Conservation (phyloP, 2,113 vertebrate genomes). For the Oryzias melastigma region DNA sequence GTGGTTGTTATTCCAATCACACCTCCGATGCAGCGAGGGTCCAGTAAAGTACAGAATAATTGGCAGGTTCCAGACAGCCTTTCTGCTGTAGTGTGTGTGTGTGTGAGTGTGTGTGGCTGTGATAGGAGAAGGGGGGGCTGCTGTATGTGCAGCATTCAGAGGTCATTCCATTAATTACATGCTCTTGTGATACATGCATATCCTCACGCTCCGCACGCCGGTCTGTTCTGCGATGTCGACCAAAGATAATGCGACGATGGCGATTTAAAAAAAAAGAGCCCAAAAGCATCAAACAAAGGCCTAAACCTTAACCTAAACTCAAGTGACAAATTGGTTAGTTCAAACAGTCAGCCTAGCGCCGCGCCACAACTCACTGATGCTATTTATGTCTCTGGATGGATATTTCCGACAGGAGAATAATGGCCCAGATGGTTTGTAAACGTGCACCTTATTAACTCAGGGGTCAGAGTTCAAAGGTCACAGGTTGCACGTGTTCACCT, state of each 20-base stretch:
- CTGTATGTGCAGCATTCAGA: slow-evolving; percentile 66
- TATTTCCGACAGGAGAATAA: slow-evolving; percentile 25
- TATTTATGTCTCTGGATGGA: slow-evolving; percentile 12
- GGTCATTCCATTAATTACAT: slow-evolving; percentile 78
- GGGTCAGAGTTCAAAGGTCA: slow-evolving; percentile 58
- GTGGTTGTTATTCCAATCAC: slow-evolving; percentile 83
- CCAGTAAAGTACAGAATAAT: slow-evolving; percentile 81
- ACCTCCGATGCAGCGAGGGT: slow-evolving; percentile 74
- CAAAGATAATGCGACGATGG: slow-evolving; percentile 41
- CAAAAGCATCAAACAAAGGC: not conserved
- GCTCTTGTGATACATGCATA: slow-evolving; percentile 59
- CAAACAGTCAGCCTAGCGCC: slow-evolving; percentile 27
- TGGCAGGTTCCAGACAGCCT: slow-evolving; percentile 73
- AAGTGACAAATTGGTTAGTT: slow-evolving; percentile 10
- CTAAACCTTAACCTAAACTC: not conserved
- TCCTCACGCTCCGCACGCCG: slow-evolving; percentile 60
- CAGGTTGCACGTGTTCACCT: slow-evolving; percentile 33
- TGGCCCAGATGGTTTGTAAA: slow-evolving; percentile 58
- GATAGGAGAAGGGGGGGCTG: slow-evolving; percentile 45
- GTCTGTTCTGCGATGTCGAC: slow-evolving; percentile 43
- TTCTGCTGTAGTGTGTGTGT: slow-evolving; percentile 41
- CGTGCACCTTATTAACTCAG: slow-evolving; percentile 56
- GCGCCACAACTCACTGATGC: slow-evolving; percentile 23
- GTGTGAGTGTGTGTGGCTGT: slow-evolving; percentile 27
- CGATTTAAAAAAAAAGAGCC: slow-evolving; percentile 12